A percentile compares a stretch with the other conserved stretches of the same genome.
These are phyloP conservation scores for Perodicticus potto DNA, from an alignment of 2,797 vertebrate genomes.

Conservation along the genomic window DNA sequence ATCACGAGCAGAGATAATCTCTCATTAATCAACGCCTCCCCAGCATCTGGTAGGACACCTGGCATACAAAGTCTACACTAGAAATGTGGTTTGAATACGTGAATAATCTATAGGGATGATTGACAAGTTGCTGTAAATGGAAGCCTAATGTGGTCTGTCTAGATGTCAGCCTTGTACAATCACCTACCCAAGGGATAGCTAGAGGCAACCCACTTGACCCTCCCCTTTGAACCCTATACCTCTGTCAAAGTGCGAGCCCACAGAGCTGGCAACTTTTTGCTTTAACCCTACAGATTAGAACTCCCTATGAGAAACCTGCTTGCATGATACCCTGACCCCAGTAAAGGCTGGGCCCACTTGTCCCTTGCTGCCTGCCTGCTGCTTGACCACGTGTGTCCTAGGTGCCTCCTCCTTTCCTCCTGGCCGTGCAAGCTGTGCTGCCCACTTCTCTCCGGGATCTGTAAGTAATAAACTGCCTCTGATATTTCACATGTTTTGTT, in stretches of 20 bases:
- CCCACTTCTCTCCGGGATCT: background rate
- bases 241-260: background rate
- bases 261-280: background rate
- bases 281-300: background rate
- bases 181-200: background rate
- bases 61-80: too few relatives aligned
- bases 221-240: background rate
- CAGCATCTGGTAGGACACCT: too few relatives aligned
- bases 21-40: background rate
- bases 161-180: too few relatives aligned
- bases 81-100: background rate
- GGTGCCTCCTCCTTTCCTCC: background rate
- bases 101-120: background rate
- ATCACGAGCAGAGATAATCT: background rate
- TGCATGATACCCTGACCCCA: background rate
- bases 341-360: background rate
- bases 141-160: background rate
- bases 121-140: background rate
- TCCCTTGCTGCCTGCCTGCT: background rate
- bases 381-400: background rate
- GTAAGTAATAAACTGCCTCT: background rate
- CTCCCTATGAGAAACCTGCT: background rate
- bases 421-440: accelerated
- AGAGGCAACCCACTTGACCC: too few relatives aligned
- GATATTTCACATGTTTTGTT: background rate